Evolutionary conservation across 2,888 invertebrate species (phyloP).

Genomic region (Myopa tessellatipennis): DNA sequence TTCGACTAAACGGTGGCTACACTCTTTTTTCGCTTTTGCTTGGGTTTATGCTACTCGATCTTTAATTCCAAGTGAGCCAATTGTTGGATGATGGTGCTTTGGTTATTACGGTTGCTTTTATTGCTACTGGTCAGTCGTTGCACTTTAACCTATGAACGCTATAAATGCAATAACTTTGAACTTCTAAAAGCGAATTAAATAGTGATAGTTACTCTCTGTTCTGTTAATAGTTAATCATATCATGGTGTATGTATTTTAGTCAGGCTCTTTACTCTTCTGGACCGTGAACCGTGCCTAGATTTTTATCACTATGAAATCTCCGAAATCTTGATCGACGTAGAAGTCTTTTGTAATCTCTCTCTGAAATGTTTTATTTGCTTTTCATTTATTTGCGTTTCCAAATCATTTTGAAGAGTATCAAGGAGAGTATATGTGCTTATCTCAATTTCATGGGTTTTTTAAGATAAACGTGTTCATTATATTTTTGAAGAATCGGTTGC

Average conservation of each 20-base stretch:
- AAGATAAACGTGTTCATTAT: neutral
- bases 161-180: neutral
- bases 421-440: too few species aligned
- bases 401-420: neutral
- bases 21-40: neutral
- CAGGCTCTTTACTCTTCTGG: too few species aligned
- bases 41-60: neutral
- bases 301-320: neutral
- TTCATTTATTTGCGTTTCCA: neutral
- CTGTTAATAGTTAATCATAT: too few species aligned
- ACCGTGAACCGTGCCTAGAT: too few species aligned
- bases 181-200: neutral
- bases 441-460: neutral
- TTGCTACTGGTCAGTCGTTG: neutral
- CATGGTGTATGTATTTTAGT: too few species aligned
- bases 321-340: neutral
- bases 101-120: neutral
- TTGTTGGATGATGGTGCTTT: constrained; percentile 6
- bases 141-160: constrained; percentile 1
- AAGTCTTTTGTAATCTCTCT: neutral
- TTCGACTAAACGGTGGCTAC: too few species aligned
- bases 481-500: neutral
- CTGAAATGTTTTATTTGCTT: neutral
- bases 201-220: too few species aligned
- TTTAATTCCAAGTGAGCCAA: constrained; percentile 34